phyloP scores from a whole-genome alignment of 2,888 invertebrate species.

The Dasysyrphus tricinctus region DNA sequence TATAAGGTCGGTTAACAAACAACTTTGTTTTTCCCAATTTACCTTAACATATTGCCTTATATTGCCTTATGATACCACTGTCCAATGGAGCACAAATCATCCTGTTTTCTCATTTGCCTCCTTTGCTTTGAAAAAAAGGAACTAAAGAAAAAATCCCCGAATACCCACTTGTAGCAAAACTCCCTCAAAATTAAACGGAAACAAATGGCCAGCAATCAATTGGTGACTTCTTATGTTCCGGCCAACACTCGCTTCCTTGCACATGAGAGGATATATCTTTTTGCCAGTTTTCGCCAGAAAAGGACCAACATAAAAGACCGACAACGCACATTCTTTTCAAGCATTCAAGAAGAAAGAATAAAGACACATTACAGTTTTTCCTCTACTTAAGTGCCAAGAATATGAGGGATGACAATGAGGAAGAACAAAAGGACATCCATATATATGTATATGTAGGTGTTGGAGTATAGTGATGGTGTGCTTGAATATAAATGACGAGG shows the following conservation, averaged over 20 bases:
- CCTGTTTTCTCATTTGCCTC: neutral
- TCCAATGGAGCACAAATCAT: constrained; percentile 61
- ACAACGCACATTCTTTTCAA: constrained; percentile 30
- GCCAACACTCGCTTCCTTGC: constrained; percentile 44
- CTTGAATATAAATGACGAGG: constrained; percentile 18
- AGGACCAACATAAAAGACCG: constrained; percentile 12
- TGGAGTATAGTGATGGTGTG: constrained; percentile 11
- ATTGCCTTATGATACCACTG: constrained; percentile 58
- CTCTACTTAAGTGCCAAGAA: constrained; percentile 57
- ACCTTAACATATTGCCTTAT: constrained; percentile 61
- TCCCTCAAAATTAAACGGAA: constrained; percentile 71
- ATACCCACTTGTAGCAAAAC: constrained; percentile 59
- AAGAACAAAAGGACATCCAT: constrained; percentile 63
- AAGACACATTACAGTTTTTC: constrained; percentile 61
- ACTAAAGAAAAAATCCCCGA: neutral
- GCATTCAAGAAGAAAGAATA: constrained; percentile 34
- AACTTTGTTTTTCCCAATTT: constrained; percentile 37
- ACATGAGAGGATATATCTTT: constrained; percentile 27
- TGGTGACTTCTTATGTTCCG: constrained; percentile 62
- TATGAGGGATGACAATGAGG: constrained; percentile 48
- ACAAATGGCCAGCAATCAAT: constrained; percentile 71
- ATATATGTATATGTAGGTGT: constrained; percentile 29
- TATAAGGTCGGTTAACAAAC: constrained; percentile 10
- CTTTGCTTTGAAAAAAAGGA: neutral
- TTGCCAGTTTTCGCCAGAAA: neutral